Base-by-base conservation (phyloP, 92 coral and sea anemone species). In the Epizoanthus illoricatus region DNA sequence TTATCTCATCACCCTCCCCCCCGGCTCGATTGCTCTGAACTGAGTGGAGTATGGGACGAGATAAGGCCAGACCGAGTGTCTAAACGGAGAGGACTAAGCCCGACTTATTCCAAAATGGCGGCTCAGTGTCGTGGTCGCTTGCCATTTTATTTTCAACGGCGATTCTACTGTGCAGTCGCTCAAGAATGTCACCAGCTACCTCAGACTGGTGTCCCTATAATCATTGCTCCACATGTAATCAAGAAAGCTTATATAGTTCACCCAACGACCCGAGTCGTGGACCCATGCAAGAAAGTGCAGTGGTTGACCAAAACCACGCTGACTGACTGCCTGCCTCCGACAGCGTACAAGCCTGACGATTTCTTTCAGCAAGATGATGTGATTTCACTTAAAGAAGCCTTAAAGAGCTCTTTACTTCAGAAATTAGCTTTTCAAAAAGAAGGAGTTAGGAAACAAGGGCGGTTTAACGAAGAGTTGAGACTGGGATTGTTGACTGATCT, bases 171-270 rank as follows among this genome's bases (percentile, higher is more conserved):
- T 23, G 82, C 82, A 5, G 5, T 78, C 42, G 71, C 71, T 18
- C 12, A 69, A 9, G 82, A 78, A 78, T 58, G 49, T 39, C 45
- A 17, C 55, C 82, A 78, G 45, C 63, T 78, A 43, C 87, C 90
- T 13, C 99, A 96, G 66, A 96, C 98, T 19, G 99, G 99, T 68
- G 87, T 96, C 19, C 99, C 99, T 10, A 86, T 96, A 18, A 91
- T 96, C 43, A 83, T 96, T 11, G 91, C 98, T 5, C 98, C 89
- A 11, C 97, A 93, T 74, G 97, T 92, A 28, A 87, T 96, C 40
- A 90, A 91, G 86, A 92, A 92, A 81, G 99, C 99, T 0, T 91
- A 85, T 66, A 91, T 89, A 18, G 99, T 96, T 20, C 99, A 93
- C 43, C 99, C 99, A 4, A 96, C 97, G 28, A 85, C 87, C 3